A percentile compares a stretch with the other conserved stretches of the same genome.
Conservation (phyloP, 2,888 invertebrate species). For the Drosophila prolongata region DNA sequence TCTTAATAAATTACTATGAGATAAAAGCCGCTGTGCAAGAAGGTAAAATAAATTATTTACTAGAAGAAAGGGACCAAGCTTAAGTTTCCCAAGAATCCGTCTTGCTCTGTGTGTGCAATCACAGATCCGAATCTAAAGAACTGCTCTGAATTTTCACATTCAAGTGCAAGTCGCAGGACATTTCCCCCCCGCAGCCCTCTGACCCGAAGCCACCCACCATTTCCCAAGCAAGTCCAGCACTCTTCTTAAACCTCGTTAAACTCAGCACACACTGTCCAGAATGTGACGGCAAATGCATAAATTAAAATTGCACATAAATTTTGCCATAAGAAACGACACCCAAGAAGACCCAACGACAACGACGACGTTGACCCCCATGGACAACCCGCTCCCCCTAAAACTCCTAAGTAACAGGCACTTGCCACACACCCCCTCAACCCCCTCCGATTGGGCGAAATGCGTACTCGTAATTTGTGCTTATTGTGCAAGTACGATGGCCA, state of each 20-base stretch:
- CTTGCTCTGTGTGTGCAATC: conserved; percentile 1
- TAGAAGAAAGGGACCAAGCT: neutral
- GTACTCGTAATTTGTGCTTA: conserved; percentile 74
- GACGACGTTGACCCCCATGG: conserved; percentile 59
- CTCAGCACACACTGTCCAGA: conserved; percentile 45
- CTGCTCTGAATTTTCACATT: neutral
- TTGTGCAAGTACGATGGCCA: conserved; percentile 59
- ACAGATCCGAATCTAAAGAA: conserved; percentile 7
- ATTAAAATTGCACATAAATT: conserved; percentile 68
- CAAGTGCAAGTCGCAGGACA: conserved; percentile 20
- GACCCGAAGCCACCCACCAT: neutral
- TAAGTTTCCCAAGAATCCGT: conserved; percentile 1
- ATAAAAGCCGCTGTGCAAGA: neutral
- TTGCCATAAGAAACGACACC: conserved; percentile 59
- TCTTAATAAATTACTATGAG: neutral
- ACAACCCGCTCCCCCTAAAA: conserved; percentile 29
- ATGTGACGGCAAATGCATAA: conserved; percentile 59
- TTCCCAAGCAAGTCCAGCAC: neutral
- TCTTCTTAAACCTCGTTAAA: conserved; percentile 44
- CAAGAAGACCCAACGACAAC: conserved; percentile 38
- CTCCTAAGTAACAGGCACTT: conserved; percentile 21
- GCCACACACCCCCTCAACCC: neutral
- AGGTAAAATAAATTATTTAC: neutral
- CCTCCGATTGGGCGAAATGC: conserved; percentile 36
- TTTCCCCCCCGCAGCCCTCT: neutral